A percentile compares a stretch with the other conserved stretches of the same genome.
phyloP scores from a whole-genome alignment of 2,888 invertebrate genomes.

The Zygaena filipendulae region DNA sequence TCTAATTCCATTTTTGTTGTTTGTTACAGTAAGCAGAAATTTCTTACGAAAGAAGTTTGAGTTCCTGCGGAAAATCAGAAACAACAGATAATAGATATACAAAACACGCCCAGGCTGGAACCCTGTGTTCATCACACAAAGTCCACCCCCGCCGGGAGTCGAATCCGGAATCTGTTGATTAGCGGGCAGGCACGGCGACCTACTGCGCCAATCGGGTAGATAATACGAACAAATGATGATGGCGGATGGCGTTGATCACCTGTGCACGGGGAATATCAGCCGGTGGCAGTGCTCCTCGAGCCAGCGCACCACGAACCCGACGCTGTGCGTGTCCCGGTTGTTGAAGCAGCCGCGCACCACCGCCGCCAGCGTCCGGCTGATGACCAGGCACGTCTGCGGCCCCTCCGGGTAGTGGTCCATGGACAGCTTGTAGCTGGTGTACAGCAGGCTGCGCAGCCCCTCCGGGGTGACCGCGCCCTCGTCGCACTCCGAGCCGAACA shows the following conservation, averaged over 20 bases:
- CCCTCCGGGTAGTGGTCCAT: constrained; percentile 83
- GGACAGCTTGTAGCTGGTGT: constrained; percentile 80
- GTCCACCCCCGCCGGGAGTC: too few relatives aligned
- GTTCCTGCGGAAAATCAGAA: too few relatives aligned
- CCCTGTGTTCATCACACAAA: too few relatives aligned
- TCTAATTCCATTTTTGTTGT: too few relatives aligned
- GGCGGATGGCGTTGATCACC: constrained; percentile 53
- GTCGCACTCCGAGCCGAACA: constrained; percentile 66
- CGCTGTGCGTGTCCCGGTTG: constrained; percentile 77
- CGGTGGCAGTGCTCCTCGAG: constrained; percentile 81
- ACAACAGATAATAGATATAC: too few relatives aligned
- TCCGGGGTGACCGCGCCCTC: constrained; percentile 71
- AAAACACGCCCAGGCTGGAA: too few relatives aligned
- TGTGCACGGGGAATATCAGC: constrained; percentile 80
- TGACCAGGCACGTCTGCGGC: constrained; percentile 70
- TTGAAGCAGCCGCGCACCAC: constrained; percentile 86
- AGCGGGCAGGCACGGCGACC: too few relatives aligned
- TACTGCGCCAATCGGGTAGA: too few relatives aligned
- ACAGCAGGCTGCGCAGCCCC: constrained; percentile 73
- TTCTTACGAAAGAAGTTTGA: too few relatives aligned
- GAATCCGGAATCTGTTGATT: too few relatives aligned
- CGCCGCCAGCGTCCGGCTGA: constrained; percentile 73
- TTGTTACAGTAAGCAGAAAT: too few relatives aligned
- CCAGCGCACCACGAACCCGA: constrained; percentile 85
- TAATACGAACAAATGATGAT: too few relatives aligned